Conservation (phyloP, 2,113 vertebrate species). For the Brevimyrus niger region DNA sequence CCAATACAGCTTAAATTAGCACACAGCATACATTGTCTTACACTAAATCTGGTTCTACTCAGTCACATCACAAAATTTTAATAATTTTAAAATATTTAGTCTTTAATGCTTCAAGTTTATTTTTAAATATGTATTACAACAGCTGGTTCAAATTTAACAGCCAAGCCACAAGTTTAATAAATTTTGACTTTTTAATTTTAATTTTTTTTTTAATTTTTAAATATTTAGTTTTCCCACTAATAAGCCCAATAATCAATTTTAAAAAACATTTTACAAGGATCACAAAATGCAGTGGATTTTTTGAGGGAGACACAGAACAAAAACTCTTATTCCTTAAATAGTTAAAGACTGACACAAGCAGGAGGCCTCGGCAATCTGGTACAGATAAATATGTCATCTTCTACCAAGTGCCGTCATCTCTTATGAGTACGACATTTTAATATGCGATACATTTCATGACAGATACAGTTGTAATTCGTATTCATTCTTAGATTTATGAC, state of each 20-base stretch:
- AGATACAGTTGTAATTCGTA: background rate
- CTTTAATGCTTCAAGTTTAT: background rate
- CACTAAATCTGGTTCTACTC: background rate
- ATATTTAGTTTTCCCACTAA: background rate
- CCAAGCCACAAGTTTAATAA: background rate
- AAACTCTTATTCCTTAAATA: background rate
- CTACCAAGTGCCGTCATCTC: background rate
- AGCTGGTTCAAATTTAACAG: background rate
- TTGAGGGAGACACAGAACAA: background rate
- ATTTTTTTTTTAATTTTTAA: no score
- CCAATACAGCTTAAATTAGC: background rate
- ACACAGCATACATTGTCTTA: background rate
- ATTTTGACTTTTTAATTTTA: background rate
- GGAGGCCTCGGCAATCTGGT: background rate
- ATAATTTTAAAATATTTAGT: background rate
- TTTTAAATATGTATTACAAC: background rate
- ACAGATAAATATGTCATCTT: background rate
- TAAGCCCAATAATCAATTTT: background rate
- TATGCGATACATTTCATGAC: background rate
- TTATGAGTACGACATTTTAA: constrained; percentile 6
- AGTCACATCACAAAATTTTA: background rate
- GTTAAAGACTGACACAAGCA: background rate
- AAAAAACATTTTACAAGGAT: background rate
- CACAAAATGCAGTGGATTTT: background rate
- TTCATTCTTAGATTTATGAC: background rate